Evolutionary conservation across 2,113 vertebrate genomes (phyloP), one percentile per base, ranked within the genome.

Genomic region (Anoura caudifer): DNA sequence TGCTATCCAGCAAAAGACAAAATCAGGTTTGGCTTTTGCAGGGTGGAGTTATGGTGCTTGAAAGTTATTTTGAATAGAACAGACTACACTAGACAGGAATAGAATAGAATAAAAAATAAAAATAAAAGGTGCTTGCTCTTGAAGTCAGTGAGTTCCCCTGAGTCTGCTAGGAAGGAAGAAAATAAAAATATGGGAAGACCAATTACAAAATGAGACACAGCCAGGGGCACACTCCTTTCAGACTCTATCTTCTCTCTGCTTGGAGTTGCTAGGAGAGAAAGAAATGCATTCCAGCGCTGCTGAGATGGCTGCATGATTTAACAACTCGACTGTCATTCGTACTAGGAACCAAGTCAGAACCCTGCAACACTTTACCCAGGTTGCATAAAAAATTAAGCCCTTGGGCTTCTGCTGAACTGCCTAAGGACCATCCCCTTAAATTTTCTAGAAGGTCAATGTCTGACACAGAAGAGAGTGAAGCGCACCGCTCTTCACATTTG

Each of bases 41-140:
- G 52, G n/a, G 50, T 93, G 52, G 54, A 94, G 69, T 81, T 61
- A 77, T 1, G 26, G 38, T 92, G 16, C 65, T 67, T 52, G 28
- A 82, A 56, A 76, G 12, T 80, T 87, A 77, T 45, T 86, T 61
- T 80, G 67, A 52, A 81, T 77, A 83, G 45, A 90, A 41, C 24
- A 80, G 45, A 80, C 24, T 43, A 73, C 22, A 67, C 4, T 38
- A 80, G 24, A 54, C 13, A 9, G 28, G 59, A 61, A 28, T 28
- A 56, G 54, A 56, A 56, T 22, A 61, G 56, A 59, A 59, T 59
- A 59, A 61, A 65, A 45, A 90, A 54, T 54, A 56, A 16, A 54
- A 61, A 82, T 17, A 12, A 16, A 52, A 67, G 4, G 38, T 52
- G 45, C 73, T 16, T 26, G 52, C 45, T 82, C 56, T 41, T 65